Percentiles rank a stretch among this genome's conserved stretches.
Conservation (phyloP, 2,113 vertebrate genomes). For the Mus musculus region GRCm39 chr1:128530001-128530500, state of each 20-base stretch:
- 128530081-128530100: background rate
- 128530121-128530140: conserved; percentile 22
- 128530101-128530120: background rate
- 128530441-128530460: background rate
- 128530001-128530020: too few relatives aligned
- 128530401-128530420: background rate
- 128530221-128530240: background rate
- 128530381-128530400: background rate
- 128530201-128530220: background rate
- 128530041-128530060: background rate
- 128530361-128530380: background rate
- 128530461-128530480: background rate
- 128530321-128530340: background rate
- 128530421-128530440: background rate
- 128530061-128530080: background rate
- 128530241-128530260: background rate
- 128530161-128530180: background rate
- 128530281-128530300: background rate
- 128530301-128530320: background rate
- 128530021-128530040: background rate
- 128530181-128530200: background rate
- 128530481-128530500: conserved; percentile 44
- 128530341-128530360: background rate
- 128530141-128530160: background rate
- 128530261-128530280: background rate